Base-by-base conservation (phyloP, 2,888 invertebrate species). In the Bimastos eiseni region DNA sequence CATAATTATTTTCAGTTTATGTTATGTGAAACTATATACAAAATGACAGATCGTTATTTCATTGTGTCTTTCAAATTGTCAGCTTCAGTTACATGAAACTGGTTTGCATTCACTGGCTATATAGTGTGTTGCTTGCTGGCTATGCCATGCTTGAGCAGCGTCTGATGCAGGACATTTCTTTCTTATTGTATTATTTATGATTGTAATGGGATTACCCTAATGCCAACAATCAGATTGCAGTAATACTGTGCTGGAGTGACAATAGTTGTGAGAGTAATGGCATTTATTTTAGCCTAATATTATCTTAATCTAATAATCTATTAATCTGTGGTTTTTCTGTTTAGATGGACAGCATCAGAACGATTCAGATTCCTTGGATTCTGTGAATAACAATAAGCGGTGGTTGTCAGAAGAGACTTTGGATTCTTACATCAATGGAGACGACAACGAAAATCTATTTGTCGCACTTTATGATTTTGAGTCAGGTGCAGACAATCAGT, bases 401-500 rank as follows among this genome's bases (percentile, higher is more conserved):
- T 70, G 70, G 70, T 11, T n/a, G 70, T 70, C 70, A 30, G 70
- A 70, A 70, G 70, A 70, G 70, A 70, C 30, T 70, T 11, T 70
- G 70, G n/a, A 3, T 70, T 30, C 98, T 55, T 92, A 92, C 55
- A 92, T 93, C 41, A 96, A 96, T 36, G 98, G 98, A 94, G 97
- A 97, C 88, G 94, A 95, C 94, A 98, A 98, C 95, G 98, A 98
- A 11, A 98, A 98, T 95, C 96, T 99, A 92, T 99, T 99, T 96
- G 98, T 99, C 92, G 99, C 99, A 84, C 96, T 99, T 92, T 99
- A 99, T 95, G 99, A 99, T 96, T 99, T 99, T 96, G 98, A 98
- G 96, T 98, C 99, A 36, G 98, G 98, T 92, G 98, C 99, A 90
- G 98, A 99, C 95, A 99, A 99, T 96, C 99, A 99, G 96, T 97